phyloP scores from a whole-genome alignment of 2,888 invertebrate genomes.

The Bugula neritina region DNA sequence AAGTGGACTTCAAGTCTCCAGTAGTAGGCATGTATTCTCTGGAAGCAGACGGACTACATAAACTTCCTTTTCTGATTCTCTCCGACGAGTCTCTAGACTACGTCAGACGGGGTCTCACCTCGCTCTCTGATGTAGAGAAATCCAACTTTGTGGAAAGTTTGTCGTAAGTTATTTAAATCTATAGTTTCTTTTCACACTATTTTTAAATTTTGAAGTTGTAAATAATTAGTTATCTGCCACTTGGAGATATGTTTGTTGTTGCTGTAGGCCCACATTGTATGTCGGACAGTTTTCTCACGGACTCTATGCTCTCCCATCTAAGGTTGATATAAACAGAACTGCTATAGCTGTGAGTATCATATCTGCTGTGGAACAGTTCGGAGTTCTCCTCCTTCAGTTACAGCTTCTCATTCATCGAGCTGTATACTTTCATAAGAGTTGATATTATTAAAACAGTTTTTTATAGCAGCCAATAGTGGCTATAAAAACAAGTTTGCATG shows the following conservation, averaged over 20 bases:
- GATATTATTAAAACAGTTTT: too few species aligned
- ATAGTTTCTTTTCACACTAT: too few species aligned
- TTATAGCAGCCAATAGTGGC: too few species aligned
- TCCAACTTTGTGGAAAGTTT: constrained; percentile 2
- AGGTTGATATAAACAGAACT: constrained; percentile 77
- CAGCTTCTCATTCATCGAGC: too few species aligned
- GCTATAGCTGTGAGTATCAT: constrained; percentile 67
- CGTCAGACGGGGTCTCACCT: constrained; percentile 45
- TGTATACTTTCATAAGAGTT: too few species aligned
- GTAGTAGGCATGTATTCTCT: constrained; percentile 76
- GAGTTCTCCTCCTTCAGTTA: too few species aligned
- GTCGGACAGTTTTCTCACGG: constrained; percentile 82
- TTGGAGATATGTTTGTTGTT: too few species aligned
- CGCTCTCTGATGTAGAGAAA: constrained; percentile 27
- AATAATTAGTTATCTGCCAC: too few species aligned
- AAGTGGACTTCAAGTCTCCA: constrained; percentile 77
- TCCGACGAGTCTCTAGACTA: constrained; percentile 72
- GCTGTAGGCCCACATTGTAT: constrained; percentile 68
- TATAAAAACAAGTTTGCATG: too few species aligned
- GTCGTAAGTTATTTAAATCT: constrained; percentile 19
- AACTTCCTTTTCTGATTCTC: constrained; percentile 81
- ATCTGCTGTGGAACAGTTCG: too few species aligned
- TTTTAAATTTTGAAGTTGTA: too few species aligned
- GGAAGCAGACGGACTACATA: constrained; percentile 62
- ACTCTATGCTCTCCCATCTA: constrained; percentile 81